These are phyloP conservation scores for Clepsis dumicolana DNA, from an alignment of 2,888 invertebrate genomes.

Conservation along the genomic window DNA sequence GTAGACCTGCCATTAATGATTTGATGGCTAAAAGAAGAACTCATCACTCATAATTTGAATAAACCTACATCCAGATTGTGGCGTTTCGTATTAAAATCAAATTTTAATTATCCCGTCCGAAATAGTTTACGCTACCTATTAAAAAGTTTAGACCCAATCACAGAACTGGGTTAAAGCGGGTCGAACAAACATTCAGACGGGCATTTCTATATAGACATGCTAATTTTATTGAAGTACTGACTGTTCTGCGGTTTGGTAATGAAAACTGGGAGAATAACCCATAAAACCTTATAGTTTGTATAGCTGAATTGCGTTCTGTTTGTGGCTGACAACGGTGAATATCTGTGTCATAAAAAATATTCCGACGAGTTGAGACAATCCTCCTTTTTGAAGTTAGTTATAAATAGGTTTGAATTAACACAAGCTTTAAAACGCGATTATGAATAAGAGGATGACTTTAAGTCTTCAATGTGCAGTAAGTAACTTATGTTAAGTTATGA, in stretches of 20 bases:
- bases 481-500: too few relatives aligned
- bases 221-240: not conserved
- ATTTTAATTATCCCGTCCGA: constrained; percentile 7
- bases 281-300: too few relatives aligned
- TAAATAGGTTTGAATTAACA: too few relatives aligned
- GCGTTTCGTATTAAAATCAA: constrained; percentile 12
- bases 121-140: constrained; percentile 10
- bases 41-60: not conserved
- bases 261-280: not conserved
- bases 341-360: too few relatives aligned
- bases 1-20: not conserved
- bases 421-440: too few relatives aligned
- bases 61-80: not conserved
- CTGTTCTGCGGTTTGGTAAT: not conserved
- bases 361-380: too few relatives aligned
- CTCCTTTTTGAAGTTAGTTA: too few relatives aligned
- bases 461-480: too few relatives aligned
- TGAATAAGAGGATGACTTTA: too few relatives aligned
- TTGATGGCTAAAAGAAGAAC: not conserved
- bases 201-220: not conserved
- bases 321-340: too few relatives aligned
- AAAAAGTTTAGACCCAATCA: constrained; percentile 10
- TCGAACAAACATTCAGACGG: not conserved
- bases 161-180: not conserved
- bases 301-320: too few relatives aligned